Evolutionary conservation across 1,140 invertebrate genomes (phyloP).

Genomic region (Calliphora vicina): DNA sequence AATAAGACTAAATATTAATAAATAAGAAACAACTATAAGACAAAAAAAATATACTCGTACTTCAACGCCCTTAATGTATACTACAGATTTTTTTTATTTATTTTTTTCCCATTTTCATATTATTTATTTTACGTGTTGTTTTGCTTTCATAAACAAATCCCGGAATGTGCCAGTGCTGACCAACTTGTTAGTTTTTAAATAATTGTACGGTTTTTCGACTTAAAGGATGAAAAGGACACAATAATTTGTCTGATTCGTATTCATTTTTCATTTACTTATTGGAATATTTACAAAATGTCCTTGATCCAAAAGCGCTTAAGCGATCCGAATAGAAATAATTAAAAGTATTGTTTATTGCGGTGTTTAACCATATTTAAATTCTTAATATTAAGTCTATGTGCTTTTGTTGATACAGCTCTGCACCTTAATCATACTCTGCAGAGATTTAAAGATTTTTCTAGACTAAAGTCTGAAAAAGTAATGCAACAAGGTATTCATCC

Average conservation of each 20-base stretch:
- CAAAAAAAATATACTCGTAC: not conserved
- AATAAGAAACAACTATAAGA: not conserved
- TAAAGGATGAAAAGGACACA: too few species aligned
- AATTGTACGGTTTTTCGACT: too few species aligned
- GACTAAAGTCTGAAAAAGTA: not conserved
- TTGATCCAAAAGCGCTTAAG: too few species aligned
- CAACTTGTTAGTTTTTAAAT: not conserved
- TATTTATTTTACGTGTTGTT: not conserved
- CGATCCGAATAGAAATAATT: too few species aligned
- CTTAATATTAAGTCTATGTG: too few species aligned
- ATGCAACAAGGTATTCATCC: not conserved
- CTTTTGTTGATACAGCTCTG: not conserved
- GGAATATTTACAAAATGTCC: too few species aligned
- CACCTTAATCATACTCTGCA: not conserved
- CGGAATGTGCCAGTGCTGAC: too few species aligned
- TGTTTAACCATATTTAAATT: too few species aligned
- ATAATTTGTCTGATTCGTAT: too few species aligned
- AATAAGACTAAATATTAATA: not conserved
- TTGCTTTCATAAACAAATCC: not conserved
- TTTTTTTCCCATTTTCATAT: not conserved
- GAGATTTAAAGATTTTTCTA: not conserved
- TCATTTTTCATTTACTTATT: too few species aligned
- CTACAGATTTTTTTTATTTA: not conserved
- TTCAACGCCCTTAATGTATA: not conserved
- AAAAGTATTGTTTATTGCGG: too few species aligned